phyloP scores from a whole-genome alignment of 2,113 vertebrate genomes.

The Recurvirostra avosetta region DNA sequence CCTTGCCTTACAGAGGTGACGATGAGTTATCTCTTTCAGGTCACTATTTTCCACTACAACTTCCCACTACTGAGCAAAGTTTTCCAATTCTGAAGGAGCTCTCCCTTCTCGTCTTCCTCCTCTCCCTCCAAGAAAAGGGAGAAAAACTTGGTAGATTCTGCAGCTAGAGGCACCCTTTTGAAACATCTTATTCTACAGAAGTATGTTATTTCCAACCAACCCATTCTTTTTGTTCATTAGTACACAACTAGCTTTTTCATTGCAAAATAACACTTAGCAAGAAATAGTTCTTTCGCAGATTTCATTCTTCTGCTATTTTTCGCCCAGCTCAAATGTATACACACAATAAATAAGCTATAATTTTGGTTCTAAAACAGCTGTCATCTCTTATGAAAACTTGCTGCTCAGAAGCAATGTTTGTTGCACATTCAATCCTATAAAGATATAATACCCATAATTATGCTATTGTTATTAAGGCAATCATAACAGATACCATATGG shows the following conservation, averaged over 20 bases:
- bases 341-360: conserved; percentile 60
- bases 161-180: conserved; percentile 3
- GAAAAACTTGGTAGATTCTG: neutral
- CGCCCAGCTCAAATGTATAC: conserved; percentile 10
- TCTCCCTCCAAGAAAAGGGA: neutral
- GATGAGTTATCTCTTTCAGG: neutral
- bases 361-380: conserved; percentile 51
- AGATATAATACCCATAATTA: conserved; percentile 44
- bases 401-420: conserved; percentile 49
- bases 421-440: conserved; percentile 34
- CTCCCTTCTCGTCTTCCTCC: neutral
- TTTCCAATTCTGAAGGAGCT: neutral
- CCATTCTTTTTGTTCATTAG: conserved; percentile 48
- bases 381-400: conserved; percentile 50
- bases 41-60: neutral
- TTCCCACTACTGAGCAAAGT: neutral
- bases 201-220: neutral
- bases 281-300: conserved; percentile 15
- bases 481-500: conserved; percentile 48
- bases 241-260: conserved; percentile 17
- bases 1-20: neutral
- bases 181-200: conserved; percentile 5
- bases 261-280: conserved; percentile 45
- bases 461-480: conserved; percentile 53
- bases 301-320: conserved; percentile 29